phyloP scores from a whole-genome alignment of 1,140 invertebrate species.

The Brachionus koreanus region DNA sequence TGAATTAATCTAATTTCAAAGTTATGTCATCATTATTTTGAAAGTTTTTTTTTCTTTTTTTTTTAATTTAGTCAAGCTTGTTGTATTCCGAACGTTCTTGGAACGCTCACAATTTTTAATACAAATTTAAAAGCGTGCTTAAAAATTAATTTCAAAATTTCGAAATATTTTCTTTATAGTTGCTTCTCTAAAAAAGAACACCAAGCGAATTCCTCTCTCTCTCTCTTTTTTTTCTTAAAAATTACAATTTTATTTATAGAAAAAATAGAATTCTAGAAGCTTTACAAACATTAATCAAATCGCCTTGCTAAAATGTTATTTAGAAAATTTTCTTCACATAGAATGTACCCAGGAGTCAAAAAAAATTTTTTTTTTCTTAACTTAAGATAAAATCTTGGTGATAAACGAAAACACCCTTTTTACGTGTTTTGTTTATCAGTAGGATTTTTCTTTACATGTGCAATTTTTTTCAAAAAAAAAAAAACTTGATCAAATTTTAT shows the following conservation, averaged over 20 bases:
- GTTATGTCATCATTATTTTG: constrained; percentile 40
- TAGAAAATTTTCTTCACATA: neutral
- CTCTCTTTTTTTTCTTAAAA: neutral
- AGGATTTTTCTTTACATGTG: constrained; percentile 21
- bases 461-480: neutral
- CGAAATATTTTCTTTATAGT: neutral
- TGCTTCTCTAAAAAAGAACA: neutral
- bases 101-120: neutral
- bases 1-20: neutral
- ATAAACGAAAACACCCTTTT: constrained; percentile 28
- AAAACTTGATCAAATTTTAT: neutral
- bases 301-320: neutral
- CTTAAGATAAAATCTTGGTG: constrained; percentile 1
- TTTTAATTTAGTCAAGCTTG: neutral
- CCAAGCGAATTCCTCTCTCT: neutral
- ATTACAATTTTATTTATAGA: constrained; percentile 11
- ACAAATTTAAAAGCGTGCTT: constrained; percentile 26
- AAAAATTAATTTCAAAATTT: constrained; percentile 1
- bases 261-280: neutral
- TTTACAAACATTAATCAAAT: neutral
- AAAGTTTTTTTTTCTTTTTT: neutral
- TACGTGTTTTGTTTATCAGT: constrained; percentile 12
- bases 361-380: neutral
- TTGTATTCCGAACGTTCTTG: neutral
- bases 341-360: neutral